Evolutionary conservation across 2,888 invertebrate species (phyloP).

Genomic region (Apotomis betuletana): DNA sequence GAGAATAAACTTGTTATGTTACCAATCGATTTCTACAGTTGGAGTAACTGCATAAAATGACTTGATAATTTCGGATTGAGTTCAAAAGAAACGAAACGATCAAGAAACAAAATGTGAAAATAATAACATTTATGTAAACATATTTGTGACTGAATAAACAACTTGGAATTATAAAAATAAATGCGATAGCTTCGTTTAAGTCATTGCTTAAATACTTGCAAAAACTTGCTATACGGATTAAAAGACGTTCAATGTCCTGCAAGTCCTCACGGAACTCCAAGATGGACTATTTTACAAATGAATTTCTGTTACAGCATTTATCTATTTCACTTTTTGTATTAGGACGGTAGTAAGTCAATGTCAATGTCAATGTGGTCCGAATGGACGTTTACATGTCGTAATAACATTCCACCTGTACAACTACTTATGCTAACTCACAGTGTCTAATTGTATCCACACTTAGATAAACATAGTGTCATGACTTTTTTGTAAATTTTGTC

Average conservation of each 20-base stretch:
- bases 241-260: background rate
- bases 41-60: too few relatives aligned
- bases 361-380: constrained; percentile 25
- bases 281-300: constrained; percentile 19
- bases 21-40: too few relatives aligned
- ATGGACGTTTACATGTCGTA: constrained; percentile 23
- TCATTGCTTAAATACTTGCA: background rate
- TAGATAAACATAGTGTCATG: constrained; percentile 31
- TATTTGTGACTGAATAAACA: too few relatives aligned
- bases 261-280: background rate
- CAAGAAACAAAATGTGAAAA: too few relatives aligned
- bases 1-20: background rate
- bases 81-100: too few relatives aligned
- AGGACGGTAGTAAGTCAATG: constrained; percentile 35
- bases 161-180: too few relatives aligned
- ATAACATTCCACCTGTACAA: constrained; percentile 25
- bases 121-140: too few relatives aligned
- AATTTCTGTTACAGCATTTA: constrained; percentile 42
- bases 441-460: constrained; percentile 26
- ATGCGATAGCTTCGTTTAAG: too few relatives aligned
- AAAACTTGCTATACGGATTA: background rate
- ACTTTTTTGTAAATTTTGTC: background rate
- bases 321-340: constrained; percentile 14
- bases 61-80: too few relatives aligned
- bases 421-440: constrained; percentile 33